These are phyloP conservation scores for Ascaphus truei DNA, from an alignment of 2,113 vertebrate genomes.

Conservation along the genomic window DNA sequence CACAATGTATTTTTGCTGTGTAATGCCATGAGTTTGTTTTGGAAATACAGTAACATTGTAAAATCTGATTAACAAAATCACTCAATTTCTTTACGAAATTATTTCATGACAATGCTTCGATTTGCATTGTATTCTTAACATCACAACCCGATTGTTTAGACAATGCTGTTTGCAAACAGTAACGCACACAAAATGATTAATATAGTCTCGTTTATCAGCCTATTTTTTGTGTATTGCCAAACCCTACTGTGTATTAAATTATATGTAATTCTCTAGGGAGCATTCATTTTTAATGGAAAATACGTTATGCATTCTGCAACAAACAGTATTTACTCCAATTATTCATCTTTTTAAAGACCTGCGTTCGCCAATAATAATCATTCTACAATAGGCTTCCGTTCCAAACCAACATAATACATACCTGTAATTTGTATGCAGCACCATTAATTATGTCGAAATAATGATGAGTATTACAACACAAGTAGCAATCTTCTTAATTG, in stretches of 20 bases:
- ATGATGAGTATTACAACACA: constrained; percentile 15
- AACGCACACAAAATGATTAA: too few relatives aligned
- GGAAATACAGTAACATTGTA: too few relatives aligned
- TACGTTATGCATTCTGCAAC: constrained; percentile 5
- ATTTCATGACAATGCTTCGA: too few relatives aligned
- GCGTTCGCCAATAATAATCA: constrained; percentile 4
- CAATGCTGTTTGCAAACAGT: too few relatives aligned
- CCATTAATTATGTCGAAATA: constrained; percentile 14
- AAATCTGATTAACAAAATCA: too few relatives aligned
- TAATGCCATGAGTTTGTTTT: too few relatives aligned
- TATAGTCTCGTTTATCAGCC: too few relatives aligned
- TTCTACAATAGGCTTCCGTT: neutral
- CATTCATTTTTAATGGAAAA: constrained; percentile 10
- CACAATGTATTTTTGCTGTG: too few relatives aligned
- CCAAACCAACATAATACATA: neutral
- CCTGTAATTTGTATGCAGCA: constrained; percentile 16
- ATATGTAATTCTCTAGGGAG: neutral
- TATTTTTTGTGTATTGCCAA: neutral
- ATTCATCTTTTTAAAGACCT: constrained; percentile 2
- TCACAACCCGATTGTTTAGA: too few relatives aligned
- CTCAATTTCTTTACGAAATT: too few relatives aligned
- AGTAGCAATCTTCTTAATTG: constrained; percentile 22
- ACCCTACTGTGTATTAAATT: neutral
- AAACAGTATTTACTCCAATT: constrained; percentile 8
- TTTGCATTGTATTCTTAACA: too few relatives aligned